A percentile compares a stretch with the other conserved stretches of the same genome.
phyloP scores from a whole-genome alignment of 2,888 invertebrate genomes.

The Crepidodera aurea region DNA sequence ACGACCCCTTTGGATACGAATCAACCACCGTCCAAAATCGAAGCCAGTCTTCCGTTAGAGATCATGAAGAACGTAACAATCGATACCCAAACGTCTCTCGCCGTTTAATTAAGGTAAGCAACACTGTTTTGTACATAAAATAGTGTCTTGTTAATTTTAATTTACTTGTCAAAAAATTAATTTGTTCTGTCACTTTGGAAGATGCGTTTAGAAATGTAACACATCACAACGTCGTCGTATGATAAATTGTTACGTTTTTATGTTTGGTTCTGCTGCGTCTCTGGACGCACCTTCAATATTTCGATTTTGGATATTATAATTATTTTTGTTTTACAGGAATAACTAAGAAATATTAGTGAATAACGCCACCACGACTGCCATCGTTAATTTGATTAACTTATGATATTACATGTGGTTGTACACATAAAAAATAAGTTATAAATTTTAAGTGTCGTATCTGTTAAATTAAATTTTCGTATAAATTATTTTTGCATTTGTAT shows the following conservation, averaged over 20 bases:
- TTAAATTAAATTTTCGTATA: conserved; percentile 25
- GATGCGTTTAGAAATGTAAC: too few relatives aligned
- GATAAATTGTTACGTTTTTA: too few relatives aligned
- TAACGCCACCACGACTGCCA: conserved; percentile 42
- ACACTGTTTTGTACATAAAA: too few relatives aligned
- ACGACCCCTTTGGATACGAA: conserved; percentile 53
- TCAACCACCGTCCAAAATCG: conserved; percentile 47
- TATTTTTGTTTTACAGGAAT: background rate
- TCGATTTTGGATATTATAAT: background rate
- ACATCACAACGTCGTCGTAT: too few relatives aligned
- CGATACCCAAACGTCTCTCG: conserved; percentile 32
- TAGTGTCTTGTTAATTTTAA: too few relatives aligned
- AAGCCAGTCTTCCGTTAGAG: conserved; percentile 40
- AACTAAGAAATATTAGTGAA: background rate
- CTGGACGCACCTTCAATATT: too few relatives aligned
- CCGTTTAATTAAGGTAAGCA: conserved; percentile 20
- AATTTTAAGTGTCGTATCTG: conserved; percentile 23
- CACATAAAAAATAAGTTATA: conserved; percentile 23
- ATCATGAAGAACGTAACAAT: conserved; percentile 45
- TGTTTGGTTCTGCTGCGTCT: too few relatives aligned
- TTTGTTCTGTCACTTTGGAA: too few relatives aligned
- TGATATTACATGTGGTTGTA: conserved; percentile 18
- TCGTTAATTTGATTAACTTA: conserved; percentile 30
- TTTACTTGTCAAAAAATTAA: too few relatives aligned
- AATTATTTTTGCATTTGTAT: conserved; percentile 12